These are phyloP conservation scores for Callithrix jacchus DNA, from an alignment of 2,113 vertebrate species.

Conservation along the genomic window DNA sequence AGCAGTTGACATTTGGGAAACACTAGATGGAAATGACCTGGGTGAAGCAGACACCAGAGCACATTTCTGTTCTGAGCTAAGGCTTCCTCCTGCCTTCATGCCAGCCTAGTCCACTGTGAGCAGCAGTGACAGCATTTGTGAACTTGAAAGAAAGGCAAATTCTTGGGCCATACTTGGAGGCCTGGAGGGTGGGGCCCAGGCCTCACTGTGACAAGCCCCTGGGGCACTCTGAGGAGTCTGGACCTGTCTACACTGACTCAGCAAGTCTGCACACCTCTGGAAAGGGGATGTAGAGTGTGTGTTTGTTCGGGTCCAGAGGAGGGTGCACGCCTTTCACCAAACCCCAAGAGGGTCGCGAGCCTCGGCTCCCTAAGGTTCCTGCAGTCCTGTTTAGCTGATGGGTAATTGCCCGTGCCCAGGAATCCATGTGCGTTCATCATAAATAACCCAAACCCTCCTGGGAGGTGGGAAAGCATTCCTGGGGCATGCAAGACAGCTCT, in stretches of 20 bases:
- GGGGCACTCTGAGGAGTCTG: too few relatives aligned
- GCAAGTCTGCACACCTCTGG: fast-evolving
- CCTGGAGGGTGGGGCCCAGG: fast-evolving
- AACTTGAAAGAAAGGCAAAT: not conserved
- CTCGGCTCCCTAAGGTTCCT: not conserved
- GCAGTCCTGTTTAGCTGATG: not conserved
- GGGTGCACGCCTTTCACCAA: fast-evolving
- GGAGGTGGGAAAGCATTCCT: too few relatives aligned
- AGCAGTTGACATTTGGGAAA: not conserved
- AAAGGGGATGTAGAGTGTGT: fast-evolving
- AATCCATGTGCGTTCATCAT: not conserved
- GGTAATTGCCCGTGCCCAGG: not conserved
- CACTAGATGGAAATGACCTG: not conserved
- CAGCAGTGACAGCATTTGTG: not conserved
- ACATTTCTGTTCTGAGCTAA: fast-evolving
- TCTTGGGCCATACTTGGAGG: not conserved
- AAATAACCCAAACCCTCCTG: not conserved
- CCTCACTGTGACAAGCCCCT: not conserved
- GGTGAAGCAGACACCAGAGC: not conserved
- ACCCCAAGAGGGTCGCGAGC: not conserved
- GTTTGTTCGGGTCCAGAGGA: not conserved
- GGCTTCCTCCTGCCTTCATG: not conserved
- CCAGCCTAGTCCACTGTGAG: fast-evolving
- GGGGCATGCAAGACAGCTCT: fast-evolving
- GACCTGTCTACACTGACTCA: not conserved